phyloP scores from a whole-genome alignment of 2,113 vertebrate genomes.

The Gobius niger region DNA sequence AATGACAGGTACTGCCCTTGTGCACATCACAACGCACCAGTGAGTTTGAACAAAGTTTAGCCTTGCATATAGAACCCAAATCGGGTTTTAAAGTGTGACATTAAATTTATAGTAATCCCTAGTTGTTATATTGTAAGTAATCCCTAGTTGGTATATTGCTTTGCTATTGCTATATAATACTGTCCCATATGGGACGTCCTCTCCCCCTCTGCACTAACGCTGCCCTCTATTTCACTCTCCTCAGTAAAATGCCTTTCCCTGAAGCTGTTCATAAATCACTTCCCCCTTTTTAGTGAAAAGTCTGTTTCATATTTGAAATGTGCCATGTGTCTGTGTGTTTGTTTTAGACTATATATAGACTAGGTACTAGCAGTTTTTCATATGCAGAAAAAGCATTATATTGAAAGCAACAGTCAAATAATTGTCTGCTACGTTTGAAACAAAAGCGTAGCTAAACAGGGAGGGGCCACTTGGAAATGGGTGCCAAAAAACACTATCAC shows the following conservation, averaged over 20 bases:
- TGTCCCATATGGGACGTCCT: slow-evolving; percentile 22
- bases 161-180: background rate
- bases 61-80: too few species aligned
- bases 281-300: slow-evolving; percentile 57
- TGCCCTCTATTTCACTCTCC: slow-evolving; percentile 44
- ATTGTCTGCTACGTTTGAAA: too few species aligned
- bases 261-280: slow-evolving; percentile 58
- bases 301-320: slow-evolving; percentile 64
- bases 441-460: too few species aligned
- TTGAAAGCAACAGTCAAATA: too few species aligned
- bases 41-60: background rate
- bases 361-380: slow-evolving; percentile 18
- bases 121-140: too few species aligned
- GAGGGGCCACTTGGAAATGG: too few species aligned
- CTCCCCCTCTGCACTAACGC: slow-evolving; percentile 53
- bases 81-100: too few species aligned
- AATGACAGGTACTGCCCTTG: slow-evolving; percentile 81
- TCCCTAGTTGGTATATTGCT: background rate
- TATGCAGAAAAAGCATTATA: slow-evolving; percentile 10
- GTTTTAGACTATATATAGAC: slow-evolving; percentile 4
- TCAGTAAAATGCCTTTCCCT: background rate
- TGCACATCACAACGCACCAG: slow-evolving; percentile 5
- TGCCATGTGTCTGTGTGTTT: slow-evolving; percentile 20
- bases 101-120: too few species aligned
- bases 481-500: too few species aligned